phyloP scores from a whole-genome alignment of 2,888 invertebrate genomes.

The Pyrrhia umbra region DNA sequence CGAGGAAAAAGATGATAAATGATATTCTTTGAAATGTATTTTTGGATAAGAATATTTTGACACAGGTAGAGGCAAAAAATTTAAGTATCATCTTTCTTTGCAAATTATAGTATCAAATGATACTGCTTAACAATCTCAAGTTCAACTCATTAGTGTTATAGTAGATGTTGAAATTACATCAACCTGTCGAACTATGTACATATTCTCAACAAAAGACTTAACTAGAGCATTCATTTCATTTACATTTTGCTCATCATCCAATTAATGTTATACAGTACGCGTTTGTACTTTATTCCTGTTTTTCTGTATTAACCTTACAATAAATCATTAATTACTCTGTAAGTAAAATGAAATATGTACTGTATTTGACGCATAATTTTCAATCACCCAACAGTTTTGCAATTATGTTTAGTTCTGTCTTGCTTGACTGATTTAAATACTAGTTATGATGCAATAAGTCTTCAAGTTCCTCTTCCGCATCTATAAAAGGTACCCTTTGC shows the following conservation, averaged over 20 bases:
- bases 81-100: no score
- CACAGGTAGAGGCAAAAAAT: neutral
- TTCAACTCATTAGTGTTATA: neutral
- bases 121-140: neutral
- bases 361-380: conserved; percentile 13
- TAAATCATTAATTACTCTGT: neutral
- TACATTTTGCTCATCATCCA: conserved; percentile 1
- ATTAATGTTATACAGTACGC: neutral
- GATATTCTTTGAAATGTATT: neutral
- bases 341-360: neutral
- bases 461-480: conserved; percentile 60
- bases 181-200: neutral
- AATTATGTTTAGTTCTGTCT: conserved; percentile 40
- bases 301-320: neutral
- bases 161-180: conserved; percentile 3
- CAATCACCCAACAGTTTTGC: conserved; percentile 18
- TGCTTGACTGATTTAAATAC: conserved; percentile 57
- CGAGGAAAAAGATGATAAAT: conserved; percentile 18
- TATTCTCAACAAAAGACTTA: conserved; percentile 10
- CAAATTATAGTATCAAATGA: neutral
- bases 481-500: conserved; percentile 46
- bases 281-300: neutral
- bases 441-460: conserved; percentile 57
- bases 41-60: neutral
- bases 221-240: conserved; percentile 9